A percentile compares a stretch with the other conserved stretches of the same genome.
phyloP scores from a whole-genome alignment of 1,140 invertebrate species.

The Cydia strobilella region DNA sequence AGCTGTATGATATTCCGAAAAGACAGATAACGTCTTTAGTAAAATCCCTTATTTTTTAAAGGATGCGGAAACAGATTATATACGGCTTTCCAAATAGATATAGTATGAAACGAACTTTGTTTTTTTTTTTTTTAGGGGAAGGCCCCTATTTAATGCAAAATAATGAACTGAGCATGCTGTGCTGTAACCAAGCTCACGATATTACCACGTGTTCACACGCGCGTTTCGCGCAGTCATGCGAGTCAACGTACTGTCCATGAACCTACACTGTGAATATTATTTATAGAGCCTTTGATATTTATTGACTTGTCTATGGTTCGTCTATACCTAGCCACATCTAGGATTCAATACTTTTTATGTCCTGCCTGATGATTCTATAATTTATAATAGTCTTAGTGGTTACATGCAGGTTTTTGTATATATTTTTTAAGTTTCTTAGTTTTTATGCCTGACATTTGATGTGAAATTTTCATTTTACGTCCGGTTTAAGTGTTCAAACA shows the following conservation, averaged over 20 bases:
- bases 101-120: no score
- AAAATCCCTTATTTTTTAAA: no score
- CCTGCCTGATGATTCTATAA: not conserved
- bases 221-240: not conserved
- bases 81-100: no score
- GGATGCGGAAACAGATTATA: no score
- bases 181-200: no score
- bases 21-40: no score
- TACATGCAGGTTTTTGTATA: constrained; percentile 2
- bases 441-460: not conserved
- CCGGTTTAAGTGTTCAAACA: not conserved
- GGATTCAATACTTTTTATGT: constrained; percentile 9
- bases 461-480: constrained; percentile 1
- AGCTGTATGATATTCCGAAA: no score
- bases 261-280: not conserved
- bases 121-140: no score
- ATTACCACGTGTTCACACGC: not conserved
- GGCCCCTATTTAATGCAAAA: no score
- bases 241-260: not conserved
- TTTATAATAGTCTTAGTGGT: constrained; percentile 12
- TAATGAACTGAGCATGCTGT: no score
- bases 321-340: constrained; percentile 14
- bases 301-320: constrained; percentile 11
- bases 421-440: not conserved
- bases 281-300: constrained; percentile 16